Evolutionary conservation across 2,888 invertebrate genomes (phyloP).

Genomic region (Drosophila flavopinicola): DNA sequence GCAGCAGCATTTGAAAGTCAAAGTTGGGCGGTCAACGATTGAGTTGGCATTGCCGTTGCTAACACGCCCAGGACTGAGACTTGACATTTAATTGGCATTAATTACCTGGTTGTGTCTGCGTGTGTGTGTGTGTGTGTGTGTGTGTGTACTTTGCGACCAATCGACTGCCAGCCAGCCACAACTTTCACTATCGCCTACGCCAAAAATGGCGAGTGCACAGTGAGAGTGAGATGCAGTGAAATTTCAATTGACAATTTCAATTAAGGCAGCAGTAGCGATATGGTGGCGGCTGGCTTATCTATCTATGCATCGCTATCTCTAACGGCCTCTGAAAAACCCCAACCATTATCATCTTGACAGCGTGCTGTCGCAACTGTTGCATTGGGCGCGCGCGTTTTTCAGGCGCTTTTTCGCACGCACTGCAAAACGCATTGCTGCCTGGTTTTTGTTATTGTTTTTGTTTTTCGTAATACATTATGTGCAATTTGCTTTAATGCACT

Average conservation of each 20-base stretch:
- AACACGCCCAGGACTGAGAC: slow-evolving; percentile 51
- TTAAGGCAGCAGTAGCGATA: slow-evolving; percentile 46
- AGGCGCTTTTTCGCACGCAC: slow-evolving; percentile 51
- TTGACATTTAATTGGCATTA: slow-evolving; percentile 78
- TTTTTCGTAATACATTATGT: slow-evolving; percentile 36
- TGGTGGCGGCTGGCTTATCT: slow-evolving; percentile 38
- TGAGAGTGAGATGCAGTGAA: slow-evolving; percentile 15
- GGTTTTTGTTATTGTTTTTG: slow-evolving; percentile 3
- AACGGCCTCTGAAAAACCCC: slow-evolving; percentile 21
- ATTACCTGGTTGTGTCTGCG: too few relatives aligned
- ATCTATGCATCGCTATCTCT: slow-evolving; percentile 30
- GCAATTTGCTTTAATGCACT: slow-evolving; percentile 64
- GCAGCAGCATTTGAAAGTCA: slow-evolving; percentile 68
- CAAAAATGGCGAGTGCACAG: slow-evolving; percentile 43
- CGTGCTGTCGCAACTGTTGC: slow-evolving; percentile 34
- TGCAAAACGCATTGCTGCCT: slow-evolving; percentile 19
- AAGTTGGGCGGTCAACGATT: slow-evolving; percentile 59
- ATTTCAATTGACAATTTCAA: slow-evolving; percentile 72
- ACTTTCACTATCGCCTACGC: slow-evolving; percentile 76
- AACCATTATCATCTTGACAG: slow-evolving; percentile 24
- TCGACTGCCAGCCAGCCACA: slow-evolving; percentile 17
- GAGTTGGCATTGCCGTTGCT: slow-evolving; percentile 38
- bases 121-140: not conserved
- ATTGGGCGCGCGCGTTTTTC: slow-evolving; percentile 39
- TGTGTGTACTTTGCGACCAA: slow-evolving; percentile 44